Conservation (phyloP, 2,888 invertebrate species). For the Nomada goodeniana region DNA sequence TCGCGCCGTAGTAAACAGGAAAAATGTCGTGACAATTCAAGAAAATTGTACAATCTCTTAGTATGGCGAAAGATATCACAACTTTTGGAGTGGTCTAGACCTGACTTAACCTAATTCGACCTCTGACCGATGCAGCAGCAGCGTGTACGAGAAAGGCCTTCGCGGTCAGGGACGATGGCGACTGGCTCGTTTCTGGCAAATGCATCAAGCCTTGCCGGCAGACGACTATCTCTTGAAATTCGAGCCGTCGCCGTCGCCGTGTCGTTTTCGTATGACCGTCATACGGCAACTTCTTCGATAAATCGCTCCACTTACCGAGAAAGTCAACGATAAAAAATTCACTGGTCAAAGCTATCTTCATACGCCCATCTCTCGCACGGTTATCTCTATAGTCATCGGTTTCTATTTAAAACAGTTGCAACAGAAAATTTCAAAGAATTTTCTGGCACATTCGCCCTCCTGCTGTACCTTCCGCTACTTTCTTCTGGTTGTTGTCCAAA, state of each 20-base stretch:
- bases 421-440: neutral
- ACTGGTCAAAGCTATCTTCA: neutral
- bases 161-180: constrained; percentile 56
- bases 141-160: constrained; percentile 45
- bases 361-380: neutral
- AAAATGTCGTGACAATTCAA: constrained; percentile 5
- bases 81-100: constrained; percentile 50
- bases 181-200: constrained; percentile 45
- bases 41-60: constrained; percentile 1
- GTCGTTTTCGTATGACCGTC: neutral
- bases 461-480: neutral
- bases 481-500: constrained; percentile 2
- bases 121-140: constrained; percentile 43
- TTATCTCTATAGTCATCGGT: neutral
- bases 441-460: neutral
- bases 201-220: constrained; percentile 19
- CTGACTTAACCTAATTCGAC: constrained; percentile 59
- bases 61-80: constrained; percentile 3
- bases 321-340: neutral
- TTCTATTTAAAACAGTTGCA: neutral
- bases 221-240: constrained; percentile 30
- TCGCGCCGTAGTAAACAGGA: neutral
- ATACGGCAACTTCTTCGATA: neutral
- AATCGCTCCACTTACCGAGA: neutral
- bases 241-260: neutral